Evolutionary conservation across 2,888 invertebrate species (phyloP), one percentile per base, ranked within the genome.

Genomic region (Campoplex nolae): DNA sequence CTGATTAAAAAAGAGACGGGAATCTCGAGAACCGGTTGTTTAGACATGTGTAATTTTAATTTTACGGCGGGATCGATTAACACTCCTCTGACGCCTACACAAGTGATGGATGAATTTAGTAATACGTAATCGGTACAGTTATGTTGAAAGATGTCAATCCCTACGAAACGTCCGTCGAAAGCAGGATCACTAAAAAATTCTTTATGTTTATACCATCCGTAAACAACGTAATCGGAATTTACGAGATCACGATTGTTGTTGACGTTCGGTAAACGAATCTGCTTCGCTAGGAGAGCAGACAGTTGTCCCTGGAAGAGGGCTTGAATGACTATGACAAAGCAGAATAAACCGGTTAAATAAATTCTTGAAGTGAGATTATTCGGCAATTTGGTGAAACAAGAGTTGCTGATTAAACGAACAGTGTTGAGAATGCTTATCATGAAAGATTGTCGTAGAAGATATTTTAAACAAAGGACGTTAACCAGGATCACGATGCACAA

Each of bases 331-430:
- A 83, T 42, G 9, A 77, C 28, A 18, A 71, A 70, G 2, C 71
- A 23, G 38, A 83, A 77, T 0, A 77, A 45, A 28, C 51, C 8
- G 0, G 48, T 13, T 6, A 83, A 51, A 77, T 83, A 83, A 13
- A 83, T 83, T n/a, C 83, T 70, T 1, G 38, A 23, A 11, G 62
- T 18, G 13, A 38, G 0, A 9, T 58, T 48, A 1, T 6, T 18
- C 8, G 82, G 75, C 58, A 68, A 7, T 56, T 56, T 68, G 0
- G 68, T 23, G 2, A 82, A 16, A n/a, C 45, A 68, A 0, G 75
- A 56, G 35, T 70, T 82, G n/a, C 67, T 75, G 23, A 82, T 74
- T n/a, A 75, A 16, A 0, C 75, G 82, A 68, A 82, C 4, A 16
- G 54, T 38, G 56, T 58, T 82, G 6, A 82, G 54, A n/a, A 42